Percentiles rank a stretch among this genome's conserved stretches.
These are phyloP conservation scores for Lota lota DNA, from an alignment of 2,113 vertebrate genomes.

Conservation along the genomic window DNA sequence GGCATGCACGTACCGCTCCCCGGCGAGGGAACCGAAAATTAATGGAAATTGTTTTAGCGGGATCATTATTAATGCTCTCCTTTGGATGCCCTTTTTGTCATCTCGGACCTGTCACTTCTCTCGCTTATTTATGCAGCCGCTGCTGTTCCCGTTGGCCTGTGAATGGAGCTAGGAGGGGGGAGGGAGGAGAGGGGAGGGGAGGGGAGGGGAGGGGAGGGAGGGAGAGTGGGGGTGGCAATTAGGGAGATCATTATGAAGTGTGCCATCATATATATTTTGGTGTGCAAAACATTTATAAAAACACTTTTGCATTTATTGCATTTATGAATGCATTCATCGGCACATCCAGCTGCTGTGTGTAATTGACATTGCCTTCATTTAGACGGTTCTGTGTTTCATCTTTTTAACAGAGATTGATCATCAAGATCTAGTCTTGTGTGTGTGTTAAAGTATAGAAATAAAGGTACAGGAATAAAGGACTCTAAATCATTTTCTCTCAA, in stretches of 20 bases:
- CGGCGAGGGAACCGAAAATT: constrained; percentile 73
- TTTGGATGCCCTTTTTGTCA: constrained; percentile 78
- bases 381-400: neutral
- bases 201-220: constrained; percentile 54
- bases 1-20: constrained; percentile 80
- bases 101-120: constrained; percentile 53
- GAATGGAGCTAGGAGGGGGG: constrained; percentile 53
- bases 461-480: constrained; percentile 8
- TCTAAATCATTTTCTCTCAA: constrained; percentile 13
- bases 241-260: constrained; percentile 59
- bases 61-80: constrained; percentile 81
- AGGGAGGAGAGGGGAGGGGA: constrained; percentile 22
- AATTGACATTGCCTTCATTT: neutral
- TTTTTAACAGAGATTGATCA: neutral
- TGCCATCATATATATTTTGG: constrained; percentile 41
- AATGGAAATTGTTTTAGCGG: constrained; percentile 83
- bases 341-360: constrained; percentile 30
- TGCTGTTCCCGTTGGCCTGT: constrained; percentile 56
- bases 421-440: neutral
- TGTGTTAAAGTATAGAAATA: neutral
- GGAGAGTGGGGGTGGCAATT: constrained; percentile 59
- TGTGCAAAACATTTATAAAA: constrained; percentile 32
- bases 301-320: neutral
- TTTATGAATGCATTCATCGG: constrained; percentile 26
- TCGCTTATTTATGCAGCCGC: constrained; percentile 59